A percentile compares a stretch with the other conserved stretches of the same genome.
Conservation (phyloP, 2,888 invertebrate species). For the Euplagia quadripunctaria region DNA sequence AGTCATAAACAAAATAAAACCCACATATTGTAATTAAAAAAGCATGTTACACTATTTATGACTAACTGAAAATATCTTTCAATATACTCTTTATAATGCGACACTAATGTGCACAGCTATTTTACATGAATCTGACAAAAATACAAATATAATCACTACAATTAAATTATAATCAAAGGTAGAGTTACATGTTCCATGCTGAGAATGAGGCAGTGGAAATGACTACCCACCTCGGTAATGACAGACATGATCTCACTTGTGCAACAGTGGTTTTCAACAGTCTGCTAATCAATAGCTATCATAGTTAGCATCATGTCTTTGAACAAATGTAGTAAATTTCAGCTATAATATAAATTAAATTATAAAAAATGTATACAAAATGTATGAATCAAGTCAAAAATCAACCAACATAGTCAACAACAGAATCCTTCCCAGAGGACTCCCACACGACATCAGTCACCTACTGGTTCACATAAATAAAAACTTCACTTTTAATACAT, state of each 20-base stretch:
- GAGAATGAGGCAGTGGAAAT: constrained; percentile 3
- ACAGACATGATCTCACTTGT: constrained; percentile 16
- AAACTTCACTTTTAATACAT: constrained; percentile 17
- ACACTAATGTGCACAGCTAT: constrained; percentile 76
- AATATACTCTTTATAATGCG: constrained; percentile 70
- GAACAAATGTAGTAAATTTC: constrained; percentile 19
- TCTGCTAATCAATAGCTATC: constrained; percentile 13
- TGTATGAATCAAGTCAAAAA: constrained; percentile 31
- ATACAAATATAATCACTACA: constrained; percentile 38
- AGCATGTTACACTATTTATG: constrained; percentile 83
- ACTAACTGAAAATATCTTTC: constrained; percentile 78
- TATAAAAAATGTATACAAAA: constrained; percentile 38
- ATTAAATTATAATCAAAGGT: constrained; percentile 27
- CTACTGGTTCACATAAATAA: constrained; percentile 25
- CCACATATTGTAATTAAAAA: constrained; percentile 73
- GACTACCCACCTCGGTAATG: constrained; percentile 2
- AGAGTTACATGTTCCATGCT: constrained; percentile 11
- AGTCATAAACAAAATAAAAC: constrained; percentile 66
- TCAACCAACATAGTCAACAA: constrained; percentile 19
- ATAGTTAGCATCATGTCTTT: constrained; percentile 19
- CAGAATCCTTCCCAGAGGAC: constrained; percentile 21
- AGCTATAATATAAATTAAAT: constrained; percentile 36
- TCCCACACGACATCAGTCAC: constrained; percentile 21
- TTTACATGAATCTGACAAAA: constrained; percentile 71
- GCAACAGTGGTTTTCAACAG: neutral